These are phyloP conservation scores for Polypedilum pembai DNA, from an alignment of 1,140 invertebrate species.

Conservation along the genomic window DNA sequence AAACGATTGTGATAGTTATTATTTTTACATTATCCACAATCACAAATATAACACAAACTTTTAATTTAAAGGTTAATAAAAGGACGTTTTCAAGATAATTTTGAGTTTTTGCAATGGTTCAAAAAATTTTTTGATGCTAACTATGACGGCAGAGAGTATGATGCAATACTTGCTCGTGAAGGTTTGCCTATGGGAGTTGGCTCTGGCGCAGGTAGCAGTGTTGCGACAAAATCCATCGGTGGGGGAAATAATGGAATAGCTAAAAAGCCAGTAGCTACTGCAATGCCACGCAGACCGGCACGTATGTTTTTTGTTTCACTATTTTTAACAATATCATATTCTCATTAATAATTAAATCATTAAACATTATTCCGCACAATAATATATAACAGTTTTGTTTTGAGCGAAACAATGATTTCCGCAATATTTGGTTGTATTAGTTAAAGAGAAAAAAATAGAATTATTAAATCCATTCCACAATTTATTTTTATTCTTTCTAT, in stretches of 20 bases:
- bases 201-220: slow-evolving; percentile 46
- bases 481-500: slow-evolving; percentile 30
- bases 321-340: slow-evolving; percentile 28
- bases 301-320: slow-evolving; percentile 42
- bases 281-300: slow-evolving; percentile 48
- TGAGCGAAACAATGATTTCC: too few species aligned
- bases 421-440: too few species aligned
- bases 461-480: slow-evolving; percentile 19
- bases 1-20: too few species aligned
- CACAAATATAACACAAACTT: slow-evolving; percentile 60
- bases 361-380: slow-evolving; percentile 43
- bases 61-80: slow-evolving; percentile 86
- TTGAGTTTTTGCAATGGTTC: slow-evolving; percentile 99
- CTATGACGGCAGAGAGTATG: slow-evolving; percentile 87
- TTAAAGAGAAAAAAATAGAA: neutral
- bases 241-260: slow-evolving; percentile 25
- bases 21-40: too few species aligned
- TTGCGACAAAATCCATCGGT: slow-evolving; percentile 44
- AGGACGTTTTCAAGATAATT: slow-evolving; percentile 95
- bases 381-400: slow-evolving; percentile 36
- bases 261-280: slow-evolving; percentile 42
- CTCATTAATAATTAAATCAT: slow-evolving; percentile 30
- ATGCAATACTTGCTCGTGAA: slow-evolving; percentile 75
- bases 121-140: slow-evolving; percentile 99
- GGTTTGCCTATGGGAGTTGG: slow-evolving; percentile 71